Conservation (phyloP, 37 sponge, comb jelly and placozoan species). For the Diacarnus erythraeanus region DNA sequence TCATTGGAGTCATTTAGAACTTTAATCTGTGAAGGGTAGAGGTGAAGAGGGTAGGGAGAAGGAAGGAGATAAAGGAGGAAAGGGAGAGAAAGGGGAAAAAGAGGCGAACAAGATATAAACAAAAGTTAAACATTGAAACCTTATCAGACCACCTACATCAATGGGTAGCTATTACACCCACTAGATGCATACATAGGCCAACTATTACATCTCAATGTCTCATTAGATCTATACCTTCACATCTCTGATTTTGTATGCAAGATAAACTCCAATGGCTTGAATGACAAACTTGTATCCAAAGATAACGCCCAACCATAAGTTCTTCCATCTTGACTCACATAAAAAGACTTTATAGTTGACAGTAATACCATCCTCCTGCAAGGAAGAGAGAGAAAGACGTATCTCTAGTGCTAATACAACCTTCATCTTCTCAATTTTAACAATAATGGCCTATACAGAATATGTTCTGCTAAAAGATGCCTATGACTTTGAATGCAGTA, state of each 20-base stretch:
- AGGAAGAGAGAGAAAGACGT: neutral
- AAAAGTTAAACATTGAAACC: neutral
- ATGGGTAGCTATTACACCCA: too few species aligned
- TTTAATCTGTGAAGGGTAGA: slow-evolving; percentile 15
- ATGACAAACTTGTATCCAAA: slow-evolving; percentile 53
- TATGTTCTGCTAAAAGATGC: too few species aligned
- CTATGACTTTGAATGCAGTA: too few species aligned
- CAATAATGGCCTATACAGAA: too few species aligned
- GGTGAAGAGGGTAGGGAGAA: neutral
- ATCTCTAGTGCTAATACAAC: too few species aligned
- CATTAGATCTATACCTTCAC: slow-evolving; percentile 8
- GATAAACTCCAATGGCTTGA: slow-evolving; percentile 46
- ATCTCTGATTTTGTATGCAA: slow-evolving; percentile 54
- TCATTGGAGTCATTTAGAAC: slow-evolving; percentile 58
- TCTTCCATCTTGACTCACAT: slow-evolving; percentile 20
- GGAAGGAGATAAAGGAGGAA: neutral
- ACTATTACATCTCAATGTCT: neutral
- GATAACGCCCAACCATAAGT: slow-evolving; percentile 31
- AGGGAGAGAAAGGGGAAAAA: too few species aligned
- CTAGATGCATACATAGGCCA: neutral
- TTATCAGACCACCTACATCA: too few species aligned
- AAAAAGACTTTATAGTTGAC: slow-evolving; percentile 16
- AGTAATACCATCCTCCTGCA: slow-evolving; percentile 41
- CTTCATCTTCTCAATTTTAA: too few species aligned
- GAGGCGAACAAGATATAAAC: too few species aligned